Evolutionary conservation across 2,113 vertebrate genomes (phyloP).

Genomic region (Miniopterus natalensis): DNA sequence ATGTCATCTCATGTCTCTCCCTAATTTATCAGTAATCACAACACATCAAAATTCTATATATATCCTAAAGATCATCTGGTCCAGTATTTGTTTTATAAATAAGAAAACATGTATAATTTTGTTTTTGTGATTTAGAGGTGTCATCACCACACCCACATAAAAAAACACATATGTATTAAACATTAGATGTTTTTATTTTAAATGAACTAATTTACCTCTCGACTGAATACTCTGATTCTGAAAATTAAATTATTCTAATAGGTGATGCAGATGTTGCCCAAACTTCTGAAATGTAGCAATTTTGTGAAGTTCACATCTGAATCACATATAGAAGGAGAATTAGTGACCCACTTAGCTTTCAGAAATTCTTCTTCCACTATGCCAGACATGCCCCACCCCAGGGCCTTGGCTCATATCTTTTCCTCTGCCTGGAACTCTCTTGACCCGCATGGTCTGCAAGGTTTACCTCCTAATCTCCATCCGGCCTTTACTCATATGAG

Average conservation of each 20-base stretch:
- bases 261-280: neutral
- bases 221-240: neutral
- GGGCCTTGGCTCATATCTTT: neutral
- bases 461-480: neutral
- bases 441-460: neutral
- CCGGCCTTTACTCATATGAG: neutral
- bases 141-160: neutral
- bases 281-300: neutral
- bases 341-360: neutral
- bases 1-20: neutral
- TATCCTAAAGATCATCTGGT: neutral
- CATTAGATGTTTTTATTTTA: constrained; percentile 39
- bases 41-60: neutral
- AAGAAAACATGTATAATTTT: neutral
- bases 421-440: neutral
- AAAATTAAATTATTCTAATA: neutral
- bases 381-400: neutral
- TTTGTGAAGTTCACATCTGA: neutral
- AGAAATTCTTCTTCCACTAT: neutral
- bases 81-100: neutral
- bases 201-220: neutral
- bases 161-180: neutral
- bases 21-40: neutral
- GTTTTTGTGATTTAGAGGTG: neutral
- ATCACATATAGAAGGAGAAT: neutral